Evolutionary conservation across 2,113 vertebrate genomes (phyloP), one percentile per base, ranked within the genome.

Genomic region (Porphyrio hochstetteri): DNA sequence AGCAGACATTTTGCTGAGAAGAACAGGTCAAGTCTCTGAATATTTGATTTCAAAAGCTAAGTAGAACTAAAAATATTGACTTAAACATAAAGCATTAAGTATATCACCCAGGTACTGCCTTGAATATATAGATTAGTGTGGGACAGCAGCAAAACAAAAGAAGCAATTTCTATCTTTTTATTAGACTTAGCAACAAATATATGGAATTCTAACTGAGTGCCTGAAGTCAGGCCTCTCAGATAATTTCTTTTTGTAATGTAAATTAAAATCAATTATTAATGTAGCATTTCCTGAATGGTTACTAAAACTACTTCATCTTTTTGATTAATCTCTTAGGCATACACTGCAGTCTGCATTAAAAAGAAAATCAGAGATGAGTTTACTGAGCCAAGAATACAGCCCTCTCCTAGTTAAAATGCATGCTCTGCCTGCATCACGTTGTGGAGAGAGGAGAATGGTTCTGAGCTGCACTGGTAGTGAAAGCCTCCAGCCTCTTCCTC

Each of bases 241-340:
- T 46, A 77, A 82, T 82, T 74, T 86, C 17, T 70, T 95, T 86
- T 86, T 83, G 36, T 74, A 86, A 90, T 68, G 36, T 71, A 92
- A 94, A 88, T 67, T 46, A 90, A 93, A 86, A 93, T 71, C n/a
- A 27, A 35, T 88, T 9, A 93, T 88, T 78, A 93, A 88, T 60
- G 46, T 88, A 88, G 33, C n/a, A 75, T 81, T 91, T 83, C 46
- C 28, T 71, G 69, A 71, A 84, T 53, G 56, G 27, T 31, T 67
- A 33, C 52, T 70, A 59, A 77, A 95, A 56, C 50, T 63, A 25
- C n/a, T 92, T 94, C 4, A 80, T 80, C 63, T 67, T 88, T 88
- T 88, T 94, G 42, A 92, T 86, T 88, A 92, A 78, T 80, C 42
- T 83, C n/a, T 81, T 71, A 46, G 71, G 27, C 42, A 46, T 70